phyloP scores from a whole-genome alignment of 2,113 vertebrate genomes.

The Microcebus jonahi region DNA sequence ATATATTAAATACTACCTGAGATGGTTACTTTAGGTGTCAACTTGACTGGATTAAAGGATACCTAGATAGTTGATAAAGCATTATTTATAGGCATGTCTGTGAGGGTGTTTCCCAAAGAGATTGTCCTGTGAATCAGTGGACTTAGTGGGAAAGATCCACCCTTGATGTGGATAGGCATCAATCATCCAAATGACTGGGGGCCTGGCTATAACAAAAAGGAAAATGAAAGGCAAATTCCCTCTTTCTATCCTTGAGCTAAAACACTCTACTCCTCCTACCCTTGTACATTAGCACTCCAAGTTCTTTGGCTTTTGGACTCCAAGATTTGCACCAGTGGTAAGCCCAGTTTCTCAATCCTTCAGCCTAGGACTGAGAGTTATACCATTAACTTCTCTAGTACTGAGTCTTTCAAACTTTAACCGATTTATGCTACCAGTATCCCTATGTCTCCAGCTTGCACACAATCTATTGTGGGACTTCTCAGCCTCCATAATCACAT shows the following conservation, averaged over 20 bases:
- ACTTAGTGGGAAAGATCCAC: too few species aligned
- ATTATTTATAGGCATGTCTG: too few species aligned
- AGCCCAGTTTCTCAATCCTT: too few species aligned
- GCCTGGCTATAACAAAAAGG: neutral
- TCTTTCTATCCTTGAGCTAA: neutral
- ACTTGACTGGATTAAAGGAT: neutral
- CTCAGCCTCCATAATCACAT: too few species aligned
- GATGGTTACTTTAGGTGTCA: neutral
- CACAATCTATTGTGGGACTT: neutral
- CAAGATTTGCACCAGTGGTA: neutral
- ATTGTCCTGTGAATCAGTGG: too few species aligned
- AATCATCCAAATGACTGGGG: too few species aligned
- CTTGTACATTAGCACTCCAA: neutral
- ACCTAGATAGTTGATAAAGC: too few species aligned
- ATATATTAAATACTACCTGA: constrained; percentile 53
- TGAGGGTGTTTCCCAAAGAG: too few species aligned
- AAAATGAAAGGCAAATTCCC: neutral
- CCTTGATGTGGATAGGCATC: too few species aligned
- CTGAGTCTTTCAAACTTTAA: neutral
- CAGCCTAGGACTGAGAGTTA: too few species aligned
- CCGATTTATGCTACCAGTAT: too few species aligned
- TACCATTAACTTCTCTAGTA: neutral
- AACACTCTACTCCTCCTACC: neutral
- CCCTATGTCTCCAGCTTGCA: neutral
- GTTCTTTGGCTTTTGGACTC: neutral